Base-by-base conservation (phyloP, 1,140 invertebrate species). In the Dreissena polymorpha region DNA sequence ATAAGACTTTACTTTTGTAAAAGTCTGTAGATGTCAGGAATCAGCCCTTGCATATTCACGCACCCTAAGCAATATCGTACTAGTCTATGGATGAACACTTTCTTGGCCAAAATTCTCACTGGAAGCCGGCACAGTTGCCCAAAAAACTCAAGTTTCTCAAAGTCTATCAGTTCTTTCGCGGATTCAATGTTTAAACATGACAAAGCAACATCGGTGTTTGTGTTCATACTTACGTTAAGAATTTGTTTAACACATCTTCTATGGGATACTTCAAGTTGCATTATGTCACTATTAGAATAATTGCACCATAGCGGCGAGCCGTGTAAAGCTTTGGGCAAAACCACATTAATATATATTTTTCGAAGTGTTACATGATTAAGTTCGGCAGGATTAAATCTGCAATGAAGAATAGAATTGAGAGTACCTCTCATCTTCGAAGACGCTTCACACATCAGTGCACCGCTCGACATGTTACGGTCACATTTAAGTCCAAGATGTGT, bases 181-280 rank as follows among this genome's bases (percentile, higher is more conserved):
- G 63, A 25, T 55, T n/a, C n/a, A n/a, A n/a, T n/a, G n/a, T n/a
- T 27, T 55, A 73, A 50, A n/a, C 21, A 23, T 23, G 51, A 23
- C 23, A 73, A 50, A 1, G 53, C 49, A 73, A 55, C 53, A n/a
- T 49, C 12, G 21, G 71, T 55, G 14, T 18, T 50, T 16, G 71
- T 57, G 14, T 10, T n/a, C 16, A 5, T 29, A 25, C 60, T n/a
- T 5, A 57, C 39, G 12, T 8, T n/a, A 23, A 57, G 27, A 23
- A 55, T 73, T 27, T 67, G 16, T 23, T 78, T 78, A 3, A 80
- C n/a, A 49, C 77, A 80, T n/a, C 70, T 71, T 21, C 21, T 39
- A 39, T 80, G 67, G 21, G 21, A 12, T 18, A 25, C 5, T 27
- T 80, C 53, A 23, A 80, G 68, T 27, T 29, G 16, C 0, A n/a